Percentiles rank a stretch among this genome's conserved stretches.
phyloP scores from a whole-genome alignment of 2,797 vertebrate genomes.

The Myotis myotis region DNA sequence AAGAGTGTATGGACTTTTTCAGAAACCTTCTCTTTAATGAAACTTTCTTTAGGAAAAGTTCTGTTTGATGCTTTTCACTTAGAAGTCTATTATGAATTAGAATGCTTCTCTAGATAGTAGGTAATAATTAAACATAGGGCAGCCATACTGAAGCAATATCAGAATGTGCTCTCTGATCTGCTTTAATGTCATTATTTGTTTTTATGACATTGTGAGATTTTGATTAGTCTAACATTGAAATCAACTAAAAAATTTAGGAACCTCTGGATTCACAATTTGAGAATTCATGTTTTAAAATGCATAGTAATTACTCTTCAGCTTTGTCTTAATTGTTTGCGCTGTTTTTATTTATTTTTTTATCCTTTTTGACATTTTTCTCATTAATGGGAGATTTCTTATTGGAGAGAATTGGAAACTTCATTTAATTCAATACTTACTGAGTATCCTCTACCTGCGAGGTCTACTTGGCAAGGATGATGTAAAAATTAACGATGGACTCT shows the following conservation, averaged over 20 bases:
- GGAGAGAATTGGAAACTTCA: neutral
- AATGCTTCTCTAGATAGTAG: neutral
- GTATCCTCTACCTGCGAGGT: neutral
- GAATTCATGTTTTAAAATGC: slow-evolving; percentile 38
- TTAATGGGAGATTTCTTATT: slow-evolving; percentile 34
- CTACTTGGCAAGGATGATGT: neutral
- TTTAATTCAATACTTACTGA: neutral
- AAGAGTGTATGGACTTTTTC: slow-evolving; percentile 9
- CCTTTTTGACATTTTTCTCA: slow-evolving; percentile 32
- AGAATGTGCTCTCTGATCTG: neutral
- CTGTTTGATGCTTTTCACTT: slow-evolving; percentile 29
- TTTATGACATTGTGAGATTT: slow-evolving; percentile 21
- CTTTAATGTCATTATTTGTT: slow-evolving; percentile 29
- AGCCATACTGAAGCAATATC: neutral
- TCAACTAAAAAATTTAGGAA: slow-evolving; percentile 29
- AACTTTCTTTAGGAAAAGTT: slow-evolving; percentile 6
- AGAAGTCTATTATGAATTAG: neutral
- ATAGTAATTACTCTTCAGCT: slow-evolving; percentile 31
- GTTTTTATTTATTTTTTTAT: slow-evolving; percentile 20
- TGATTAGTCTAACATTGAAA: slow-evolving; percentile 22
- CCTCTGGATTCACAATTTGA: neutral
- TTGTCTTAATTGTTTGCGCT: slow-evolving; percentile 13
- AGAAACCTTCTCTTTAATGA: slow-evolving; percentile 6
- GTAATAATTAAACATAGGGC: neutral
- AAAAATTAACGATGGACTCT: slow-evolving; percentile 16